Percentiles rank a stretch among this genome's conserved stretches.
Conservation (phyloP, 35 echinoderm and acorn worm species). For the Apostichopus parvimensis region DNA sequence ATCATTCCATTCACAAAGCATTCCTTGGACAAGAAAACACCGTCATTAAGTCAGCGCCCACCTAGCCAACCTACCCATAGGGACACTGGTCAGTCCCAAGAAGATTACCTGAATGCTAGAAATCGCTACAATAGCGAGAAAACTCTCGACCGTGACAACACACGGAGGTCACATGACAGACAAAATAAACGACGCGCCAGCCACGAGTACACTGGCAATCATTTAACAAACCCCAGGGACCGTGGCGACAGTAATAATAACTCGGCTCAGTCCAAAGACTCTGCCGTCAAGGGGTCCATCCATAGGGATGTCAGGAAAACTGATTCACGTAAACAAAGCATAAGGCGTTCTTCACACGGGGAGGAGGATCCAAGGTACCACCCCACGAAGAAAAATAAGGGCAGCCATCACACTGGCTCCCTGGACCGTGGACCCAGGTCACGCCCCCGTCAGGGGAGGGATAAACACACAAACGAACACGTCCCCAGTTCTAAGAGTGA, state of each 20-base stretch:
- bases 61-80: conserved; percentile 15
- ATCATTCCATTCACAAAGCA: conserved; percentile 60
- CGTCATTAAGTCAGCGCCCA: conserved; percentile 38
- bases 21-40: conserved; percentile 55
- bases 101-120: conserved; percentile 17
- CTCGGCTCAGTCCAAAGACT: background rate
- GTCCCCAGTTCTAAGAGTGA: conserved; percentile 19
- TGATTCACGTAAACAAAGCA: background rate
- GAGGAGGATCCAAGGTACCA: background rate
- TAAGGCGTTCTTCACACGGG: background rate
- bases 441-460: background rate
- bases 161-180: conserved; percentile 9
- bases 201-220: background rate
- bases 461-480: background rate
- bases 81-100: conserved; percentile 23
- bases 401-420: background rate
- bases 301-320: background rate
- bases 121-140: conserved; percentile 24
- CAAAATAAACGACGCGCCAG: conserved; percentile 9
- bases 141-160: conserved; percentile 7
- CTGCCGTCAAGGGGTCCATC: background rate
- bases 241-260: background rate
- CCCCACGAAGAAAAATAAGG: background rate
- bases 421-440: conserved; percentile 24
- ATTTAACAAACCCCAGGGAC: background rate